A percentile compares a stretch with the other conserved stretches of the same genome.
Conservation (phyloP, 1,140 invertebrate species). For the Aphaenogaster floridana region DNA sequence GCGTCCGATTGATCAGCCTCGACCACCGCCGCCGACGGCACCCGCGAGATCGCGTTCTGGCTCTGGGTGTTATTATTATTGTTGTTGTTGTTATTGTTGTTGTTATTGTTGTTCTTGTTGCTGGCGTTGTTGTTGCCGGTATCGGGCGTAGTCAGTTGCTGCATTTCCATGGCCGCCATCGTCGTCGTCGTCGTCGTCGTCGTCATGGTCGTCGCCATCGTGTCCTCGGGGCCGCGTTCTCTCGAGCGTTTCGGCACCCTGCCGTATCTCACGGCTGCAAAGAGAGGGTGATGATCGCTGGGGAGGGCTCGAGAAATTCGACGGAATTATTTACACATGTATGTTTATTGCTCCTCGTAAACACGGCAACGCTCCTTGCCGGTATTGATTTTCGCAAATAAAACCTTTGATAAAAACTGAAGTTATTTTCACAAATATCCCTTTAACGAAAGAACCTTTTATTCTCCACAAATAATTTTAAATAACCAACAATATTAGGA, state of each 20-base stretch:
- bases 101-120: constrained; percentile 74
- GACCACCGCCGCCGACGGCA: constrained; percentile 82
- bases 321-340: background rate
- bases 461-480: background rate
- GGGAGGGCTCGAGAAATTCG: background rate
- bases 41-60: constrained; percentile 79
- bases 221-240: constrained; percentile 90
- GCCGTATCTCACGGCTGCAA: constrained; percentile 97
- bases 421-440: background rate
- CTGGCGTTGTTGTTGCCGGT: constrained; percentile 74
- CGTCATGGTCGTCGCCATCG: constrained; percentile 81
- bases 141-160: constrained; percentile 77
- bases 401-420: background rate
- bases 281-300: constrained; percentile 62
- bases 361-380: background rate
- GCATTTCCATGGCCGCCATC: constrained; percentile 73
- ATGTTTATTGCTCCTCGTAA: background rate
- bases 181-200: constrained; percentile 81
- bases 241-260: constrained; percentile 97
- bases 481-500: no score
- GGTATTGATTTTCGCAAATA: constrained; percentile 4
- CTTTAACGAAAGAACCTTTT: background rate
- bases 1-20: constrained; percentile 86
- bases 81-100: constrained; percentile 78
- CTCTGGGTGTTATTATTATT: constrained; percentile 79